Evolutionary conservation across 1,140 invertebrate species (phyloP), one percentile per base, ranked within the genome.

Genomic region (Ceratoteleas bidentatus): DNA sequence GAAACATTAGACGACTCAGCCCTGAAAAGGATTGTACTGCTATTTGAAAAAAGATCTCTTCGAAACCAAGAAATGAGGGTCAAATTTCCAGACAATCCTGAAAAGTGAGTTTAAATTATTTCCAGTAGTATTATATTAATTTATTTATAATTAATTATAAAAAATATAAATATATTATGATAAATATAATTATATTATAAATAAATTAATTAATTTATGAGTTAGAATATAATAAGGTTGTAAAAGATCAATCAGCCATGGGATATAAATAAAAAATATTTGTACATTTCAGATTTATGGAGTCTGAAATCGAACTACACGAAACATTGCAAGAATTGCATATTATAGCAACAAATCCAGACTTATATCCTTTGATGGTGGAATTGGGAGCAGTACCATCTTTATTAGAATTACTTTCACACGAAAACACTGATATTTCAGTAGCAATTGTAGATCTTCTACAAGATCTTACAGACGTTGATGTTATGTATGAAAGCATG

Each of bases 21-120:
- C 49, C 92, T 99, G 0, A 99, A 99, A 87, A 95, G 96, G 88
- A 94, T 99, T 87, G 94, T 99, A 38, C 91, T 98, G 11, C 93
- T 96, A 52, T 98, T 99, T 93, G 99, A 99, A 88, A 99, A 99
- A 87, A 94, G 96, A 87, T 95, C 96, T 47, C 92, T 98, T 0
- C 98, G 96, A 90, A 99, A 99, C 90, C 96, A 99, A 88, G 98
- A 99, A 92, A 97, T 99, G 95, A 94, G 99, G 84, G 99, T 99
- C 0, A 99, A 99, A 91, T 99, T 98, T 92, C 96, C 98, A 2
- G 98, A 99, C 90, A 95, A 96, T 84, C 97, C 99, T 45, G 97
- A 99, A 88, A 99, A 98, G 94, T 95, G 91, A 88, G 85, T 68
- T 13, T 61, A 4, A 60, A 16, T 36, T 43, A 38, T 16, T n/a